phyloP scores from a whole-genome alignment of 2,888 invertebrate species.

The Dastarcus helophoroides region DNA sequence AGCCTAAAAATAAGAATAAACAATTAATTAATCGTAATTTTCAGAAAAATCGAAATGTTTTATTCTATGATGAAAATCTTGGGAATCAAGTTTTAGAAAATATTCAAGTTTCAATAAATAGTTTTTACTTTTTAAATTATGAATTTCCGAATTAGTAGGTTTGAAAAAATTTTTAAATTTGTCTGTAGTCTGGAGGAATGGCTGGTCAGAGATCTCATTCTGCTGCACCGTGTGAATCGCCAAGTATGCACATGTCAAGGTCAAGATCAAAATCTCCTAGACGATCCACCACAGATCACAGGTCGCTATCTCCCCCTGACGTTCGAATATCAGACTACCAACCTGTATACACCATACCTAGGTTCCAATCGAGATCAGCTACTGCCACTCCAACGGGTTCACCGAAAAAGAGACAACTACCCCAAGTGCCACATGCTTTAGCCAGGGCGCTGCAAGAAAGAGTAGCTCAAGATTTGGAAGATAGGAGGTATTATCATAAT shows the following conservation, averaged over 20 bases:
- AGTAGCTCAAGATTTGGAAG: slow-evolving; percentile 71
- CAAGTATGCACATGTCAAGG: slow-evolving; percentile 45
- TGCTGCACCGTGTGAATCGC: slow-evolving; percentile 64
- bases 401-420: slow-evolving; percentile 92
- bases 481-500: slow-evolving; percentile 49
- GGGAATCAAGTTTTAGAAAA: too few relatives aligned
- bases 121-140: too few relatives aligned
- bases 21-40: too few relatives aligned
- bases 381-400: slow-evolving; percentile 87
- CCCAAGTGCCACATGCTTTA: slow-evolving; percentile 70
- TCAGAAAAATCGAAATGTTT: too few relatives aligned
- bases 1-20: too few relatives aligned
- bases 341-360: slow-evolving; percentile 40
- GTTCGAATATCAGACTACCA: slow-evolving; percentile 51
- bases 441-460: slow-evolving; percentile 60
- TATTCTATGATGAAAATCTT: too few relatives aligned
- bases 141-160: too few relatives aligned
- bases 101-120: too few relatives aligned
- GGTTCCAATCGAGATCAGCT: slow-evolving; percentile 76
- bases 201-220: slow-evolving; percentile 70
- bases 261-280: slow-evolving; percentile 73
- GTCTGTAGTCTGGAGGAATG: too few relatives aligned
- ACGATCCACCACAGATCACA: slow-evolving; percentile 48
- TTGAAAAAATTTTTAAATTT: too few relatives aligned
- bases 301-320: slow-evolving; percentile 74